Base-by-base conservation (phyloP, 1,140 invertebrate genomes). In the Microplitis mediator region DNA sequence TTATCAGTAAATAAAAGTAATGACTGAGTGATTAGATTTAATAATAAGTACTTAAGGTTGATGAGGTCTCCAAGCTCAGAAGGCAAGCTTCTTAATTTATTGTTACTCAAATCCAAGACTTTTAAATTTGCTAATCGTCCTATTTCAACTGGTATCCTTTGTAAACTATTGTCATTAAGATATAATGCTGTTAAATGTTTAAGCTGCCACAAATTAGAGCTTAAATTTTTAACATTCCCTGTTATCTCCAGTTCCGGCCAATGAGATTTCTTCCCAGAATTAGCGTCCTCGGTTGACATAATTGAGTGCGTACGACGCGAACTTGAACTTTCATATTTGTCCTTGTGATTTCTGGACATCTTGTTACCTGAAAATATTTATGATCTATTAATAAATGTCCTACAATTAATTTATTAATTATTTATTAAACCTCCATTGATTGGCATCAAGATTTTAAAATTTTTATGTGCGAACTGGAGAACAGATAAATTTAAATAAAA, bases 1-100 rank as follows among this genome's bases (percentile, higher is more conserved):
- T 66, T 45, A 73, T 14, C 63, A 34, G 5, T 73, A 0, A 36
- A 69, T 66, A 6, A 6, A 72, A 34, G 23, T 1, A 23, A 35
- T 61, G 4, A 50, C 54, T 68, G 6, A 50, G 39, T 68, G 6
- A 36, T 62, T 45, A 31, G 63, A 65, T 74, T 23, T 23, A 23
- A 45, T 45, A 8, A 0, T 8, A 45, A 77, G 85, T 85, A 95
- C 94, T 93, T 95, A 77, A 98, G 91, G 82, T 94, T 92, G 84
- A 97, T 94, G 81, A 99, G 91, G 85, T 99, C 97, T 73, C 98
- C 97, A 58, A 99, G 90, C 90, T 99, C 97, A 60, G 96, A 91
- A 73, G 98, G 98, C 79, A 99, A 88, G 85, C 93, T 95, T 74
- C 96, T 90, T 72, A 99, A 88, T 88, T 98, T 98, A 87, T 98